Evolutionary conservation across 2,888 invertebrate species (phyloP).

Genomic region (Halictus ligatus): DNA sequence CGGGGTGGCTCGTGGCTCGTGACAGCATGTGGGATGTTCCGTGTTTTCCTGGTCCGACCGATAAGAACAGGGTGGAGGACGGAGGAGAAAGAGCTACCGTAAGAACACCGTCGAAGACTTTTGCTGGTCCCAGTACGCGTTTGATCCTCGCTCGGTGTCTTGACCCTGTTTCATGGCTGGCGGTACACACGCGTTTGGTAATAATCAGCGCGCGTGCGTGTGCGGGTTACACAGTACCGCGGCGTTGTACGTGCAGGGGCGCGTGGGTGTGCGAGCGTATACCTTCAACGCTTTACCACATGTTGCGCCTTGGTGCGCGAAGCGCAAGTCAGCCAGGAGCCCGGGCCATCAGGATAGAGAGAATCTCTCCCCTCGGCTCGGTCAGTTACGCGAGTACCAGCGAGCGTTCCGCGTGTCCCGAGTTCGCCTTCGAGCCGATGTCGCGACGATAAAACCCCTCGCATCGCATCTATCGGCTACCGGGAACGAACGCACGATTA

Average conservation of each 20-base stretch:
- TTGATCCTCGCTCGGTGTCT: conserved; percentile 57
- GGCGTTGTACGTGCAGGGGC: conserved; percentile 24
- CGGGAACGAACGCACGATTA: neutral
- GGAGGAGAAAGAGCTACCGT: neutral
- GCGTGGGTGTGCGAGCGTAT: conserved; percentile 54
- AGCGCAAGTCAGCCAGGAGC: conserved; percentile 83
- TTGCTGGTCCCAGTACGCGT: conserved; percentile 26
- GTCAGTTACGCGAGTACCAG: conserved; percentile 81
- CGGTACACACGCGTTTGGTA: conserved; percentile 54
- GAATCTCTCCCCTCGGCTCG: conserved; percentile 74
- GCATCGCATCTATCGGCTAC: conserved; percentile 11
- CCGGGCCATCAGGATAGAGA: conserved; percentile 82
- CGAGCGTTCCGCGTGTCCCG: conserved; percentile 73
- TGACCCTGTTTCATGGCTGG: conserved; percentile 58
- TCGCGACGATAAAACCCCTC: conserved; percentile 35
- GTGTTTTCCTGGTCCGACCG: neutral
- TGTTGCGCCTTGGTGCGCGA: conserved; percentile 82
- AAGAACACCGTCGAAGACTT: neutral
- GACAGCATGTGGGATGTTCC: neutral
- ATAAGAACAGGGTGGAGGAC: neutral
- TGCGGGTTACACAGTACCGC: conserved; percentile 43
- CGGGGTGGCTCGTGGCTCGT: neutral
- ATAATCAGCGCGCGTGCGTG: conserved; percentile 60
- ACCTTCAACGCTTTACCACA: conserved; percentile 80
- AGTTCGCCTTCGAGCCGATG: conserved; percentile 23